Conservation (phyloP, 2,113 vertebrate genomes). For the Chaetura pelagica region DNA sequence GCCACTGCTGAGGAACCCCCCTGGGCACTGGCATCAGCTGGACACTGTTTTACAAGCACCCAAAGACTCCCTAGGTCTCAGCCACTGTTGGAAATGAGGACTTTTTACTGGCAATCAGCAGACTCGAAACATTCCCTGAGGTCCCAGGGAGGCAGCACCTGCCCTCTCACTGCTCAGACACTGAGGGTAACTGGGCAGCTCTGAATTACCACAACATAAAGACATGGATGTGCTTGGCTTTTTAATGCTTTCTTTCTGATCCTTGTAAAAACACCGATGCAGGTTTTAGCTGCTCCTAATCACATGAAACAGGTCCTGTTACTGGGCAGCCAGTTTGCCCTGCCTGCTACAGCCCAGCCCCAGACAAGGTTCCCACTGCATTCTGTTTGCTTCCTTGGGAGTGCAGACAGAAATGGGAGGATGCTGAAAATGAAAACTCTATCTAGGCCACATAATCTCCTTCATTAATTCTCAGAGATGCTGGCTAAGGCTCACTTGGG, state of each 20-base stretch:
- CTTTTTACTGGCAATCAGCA: constrained; percentile 52
- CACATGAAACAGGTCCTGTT: constrained; percentile 33
- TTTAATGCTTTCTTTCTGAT: constrained; percentile 12
- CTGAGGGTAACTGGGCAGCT: constrained; percentile 50
- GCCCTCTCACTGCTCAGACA: constrained; percentile 27
- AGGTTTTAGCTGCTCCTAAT: constrained; percentile 39
- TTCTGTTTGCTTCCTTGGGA: constrained; percentile 42
- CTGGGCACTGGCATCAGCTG: neutral
- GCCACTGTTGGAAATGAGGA: constrained; percentile 55
- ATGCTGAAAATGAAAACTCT: constrained; percentile 37
- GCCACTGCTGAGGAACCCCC: neutral
- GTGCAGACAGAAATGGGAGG: constrained; percentile 1
- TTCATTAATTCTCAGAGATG: constrained; percentile 39
- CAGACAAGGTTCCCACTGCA: constrained; percentile 9
- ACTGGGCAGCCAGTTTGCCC: constrained; percentile 52
- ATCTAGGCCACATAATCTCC: constrained; percentile 50
- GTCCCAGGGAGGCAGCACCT: neutral
- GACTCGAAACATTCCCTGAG: neutral
- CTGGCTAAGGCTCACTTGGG: constrained; percentile 50
- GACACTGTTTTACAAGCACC: constrained; percentile 12
- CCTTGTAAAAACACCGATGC: constrained; percentile 46
- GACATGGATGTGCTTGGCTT: neutral
- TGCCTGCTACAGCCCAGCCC: constrained; percentile 33
- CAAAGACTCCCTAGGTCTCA: neutral
- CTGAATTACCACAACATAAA: neutral